Conservation (phyloP, 2,888 invertebrate genomes). For the Philereme transversata region DNA sequence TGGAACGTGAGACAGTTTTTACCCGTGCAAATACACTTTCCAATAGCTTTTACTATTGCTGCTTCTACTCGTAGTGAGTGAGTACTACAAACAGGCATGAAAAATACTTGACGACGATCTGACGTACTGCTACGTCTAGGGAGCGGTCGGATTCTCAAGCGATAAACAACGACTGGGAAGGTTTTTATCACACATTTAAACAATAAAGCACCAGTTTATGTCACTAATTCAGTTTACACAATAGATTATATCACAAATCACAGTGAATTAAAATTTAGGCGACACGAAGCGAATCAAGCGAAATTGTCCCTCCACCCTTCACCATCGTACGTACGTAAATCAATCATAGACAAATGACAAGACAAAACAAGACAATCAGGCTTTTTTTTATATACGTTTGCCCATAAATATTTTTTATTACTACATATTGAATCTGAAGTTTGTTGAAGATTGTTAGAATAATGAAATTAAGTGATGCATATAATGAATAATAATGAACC, state of each 20-base stretch:
- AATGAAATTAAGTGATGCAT: too few species aligned
- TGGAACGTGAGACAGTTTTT: constrained; percentile 77
- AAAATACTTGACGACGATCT: constrained; percentile 78
- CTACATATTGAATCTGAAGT: too few species aligned
- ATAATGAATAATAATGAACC: neutral
- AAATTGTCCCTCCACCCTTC: constrained; percentile 74
- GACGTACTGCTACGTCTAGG: constrained; percentile 71
- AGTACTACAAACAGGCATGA: constrained; percentile 76
- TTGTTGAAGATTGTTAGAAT: too few species aligned
- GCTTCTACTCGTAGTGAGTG: constrained; percentile 77
- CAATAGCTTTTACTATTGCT: constrained; percentile 82
- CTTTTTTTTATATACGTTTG: too few species aligned
- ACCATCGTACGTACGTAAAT: constrained; percentile 53
- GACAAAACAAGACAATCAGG: neutral
- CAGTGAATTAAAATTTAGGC: constrained; percentile 68
- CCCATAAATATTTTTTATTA: too few species aligned
- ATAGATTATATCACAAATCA: constrained; percentile 67
- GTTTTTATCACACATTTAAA: constrained; percentile 54
- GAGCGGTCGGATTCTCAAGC: constrained; percentile 77
- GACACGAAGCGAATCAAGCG: constrained; percentile 74
- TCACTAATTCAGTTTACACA: constrained; percentile 66
- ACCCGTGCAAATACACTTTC: constrained; percentile 78
- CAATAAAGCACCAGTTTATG: constrained; percentile 59
- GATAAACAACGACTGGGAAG: constrained; percentile 49
- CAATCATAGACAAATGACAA: constrained; percentile 64